These are phyloP conservation scores for Ctenosaura bakeri DNA, from an alignment of 2,797 vertebrate genomes.

Conservation along the genomic window DNA sequence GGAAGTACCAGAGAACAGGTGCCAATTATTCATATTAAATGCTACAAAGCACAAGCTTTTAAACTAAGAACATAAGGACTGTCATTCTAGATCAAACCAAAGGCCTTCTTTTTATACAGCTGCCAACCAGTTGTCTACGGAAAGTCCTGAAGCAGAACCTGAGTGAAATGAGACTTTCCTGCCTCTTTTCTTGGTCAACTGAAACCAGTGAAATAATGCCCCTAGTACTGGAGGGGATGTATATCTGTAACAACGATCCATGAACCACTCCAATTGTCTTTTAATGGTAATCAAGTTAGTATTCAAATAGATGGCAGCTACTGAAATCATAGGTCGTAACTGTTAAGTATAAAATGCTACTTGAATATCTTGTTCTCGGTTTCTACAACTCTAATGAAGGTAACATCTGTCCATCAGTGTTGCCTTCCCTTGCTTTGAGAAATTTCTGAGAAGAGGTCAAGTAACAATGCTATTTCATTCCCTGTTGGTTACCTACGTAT, in stretches of 20 bases:
- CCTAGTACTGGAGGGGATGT: neutral
- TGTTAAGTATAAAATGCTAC: neutral
- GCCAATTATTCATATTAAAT: neutral
- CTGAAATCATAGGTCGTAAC: neutral
- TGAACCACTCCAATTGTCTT: neutral
- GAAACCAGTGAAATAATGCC: too few relatives aligned
- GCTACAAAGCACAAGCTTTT: neutral
- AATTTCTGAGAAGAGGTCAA: neutral
- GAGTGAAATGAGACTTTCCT: too few relatives aligned
- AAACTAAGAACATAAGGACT: neutral
- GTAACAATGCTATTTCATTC: neutral
- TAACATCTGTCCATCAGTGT: neutral
- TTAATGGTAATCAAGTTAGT: neutral
- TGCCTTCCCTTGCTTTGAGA: neutral
- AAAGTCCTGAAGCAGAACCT: too few relatives aligned
- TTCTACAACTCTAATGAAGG: neutral
- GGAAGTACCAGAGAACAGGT: neutral
- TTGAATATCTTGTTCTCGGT: neutral
- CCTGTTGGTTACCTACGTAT: neutral
- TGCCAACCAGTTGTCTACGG: too few relatives aligned
- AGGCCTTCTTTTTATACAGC: too few relatives aligned
- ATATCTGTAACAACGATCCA: neutral
- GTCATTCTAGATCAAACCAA: too few relatives aligned
- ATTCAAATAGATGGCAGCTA: neutral
- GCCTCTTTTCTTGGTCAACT: too few relatives aligned